Percentiles rank a stretch among this genome's conserved stretches.
Evolutionary conservation across 1,140 invertebrate species (phyloP).

Genomic region (Diorhabda sublineata): DNA sequence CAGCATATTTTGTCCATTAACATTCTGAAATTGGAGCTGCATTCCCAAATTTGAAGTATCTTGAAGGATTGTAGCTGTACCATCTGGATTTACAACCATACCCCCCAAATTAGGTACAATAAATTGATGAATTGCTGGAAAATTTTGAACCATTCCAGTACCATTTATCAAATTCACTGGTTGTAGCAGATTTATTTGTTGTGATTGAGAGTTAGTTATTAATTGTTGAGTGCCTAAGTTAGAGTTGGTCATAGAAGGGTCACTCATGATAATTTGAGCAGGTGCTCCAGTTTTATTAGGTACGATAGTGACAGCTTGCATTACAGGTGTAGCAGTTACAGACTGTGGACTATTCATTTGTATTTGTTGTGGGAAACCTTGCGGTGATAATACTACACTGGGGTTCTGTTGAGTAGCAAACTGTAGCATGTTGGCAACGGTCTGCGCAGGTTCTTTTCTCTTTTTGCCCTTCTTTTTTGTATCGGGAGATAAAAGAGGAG

Average conservation of each 20-base stretch:
- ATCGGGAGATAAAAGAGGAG: conserved; percentile 64
- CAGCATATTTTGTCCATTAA: conserved; percentile 72
- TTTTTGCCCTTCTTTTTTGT: conserved; percentile 70
- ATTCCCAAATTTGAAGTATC: conserved; percentile 64
- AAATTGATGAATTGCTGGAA: conserved; percentile 76
- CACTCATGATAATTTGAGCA: conserved; percentile 68
- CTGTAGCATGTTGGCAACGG: conserved; percentile 70
- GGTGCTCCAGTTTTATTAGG: conserved; percentile 68
- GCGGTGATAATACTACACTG: conserved; percentile 50
- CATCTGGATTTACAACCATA: conserved; percentile 48
- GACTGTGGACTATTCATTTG: conserved; percentile 59
- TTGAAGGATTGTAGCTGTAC: conserved; percentile 68
- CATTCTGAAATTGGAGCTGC: conserved; percentile 74
- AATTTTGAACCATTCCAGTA: conserved; percentile 68
- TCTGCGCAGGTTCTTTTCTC: conserved; percentile 64
- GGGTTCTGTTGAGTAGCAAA: conserved; percentile 55
- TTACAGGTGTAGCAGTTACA: conserved; percentile 58
- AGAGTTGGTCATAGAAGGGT: conserved; percentile 53
- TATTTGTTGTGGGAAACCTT: conserved; percentile 58
- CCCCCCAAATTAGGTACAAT: conserved; percentile 71
- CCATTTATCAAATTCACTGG: conserved; percentile 74
- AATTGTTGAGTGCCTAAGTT: conserved; percentile 64
- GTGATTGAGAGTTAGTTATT: conserved; percentile 64
- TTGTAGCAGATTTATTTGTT: conserved; percentile 74
- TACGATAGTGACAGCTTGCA: conserved; percentile 71